Evolutionary conservation across 2,888 invertebrate genomes (phyloP).

Genomic region (Trichopria drosophilae): DNA sequence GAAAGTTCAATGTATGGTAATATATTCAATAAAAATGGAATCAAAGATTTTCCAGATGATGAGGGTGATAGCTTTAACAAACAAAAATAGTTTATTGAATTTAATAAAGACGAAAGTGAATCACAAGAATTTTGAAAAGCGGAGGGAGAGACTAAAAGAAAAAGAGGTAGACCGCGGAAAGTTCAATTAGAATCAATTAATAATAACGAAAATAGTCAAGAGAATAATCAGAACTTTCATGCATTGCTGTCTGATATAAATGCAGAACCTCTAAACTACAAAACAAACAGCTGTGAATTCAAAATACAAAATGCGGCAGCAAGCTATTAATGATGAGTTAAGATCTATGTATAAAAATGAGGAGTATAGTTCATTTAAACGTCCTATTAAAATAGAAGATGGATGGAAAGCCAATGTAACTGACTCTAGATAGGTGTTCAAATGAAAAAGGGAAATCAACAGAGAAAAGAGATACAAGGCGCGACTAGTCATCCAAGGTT

Average conservation of each 20-base stretch:
- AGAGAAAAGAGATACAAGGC: conserved; percentile 18
- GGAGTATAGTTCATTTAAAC: conserved; percentile 18
- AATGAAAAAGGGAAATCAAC: conserved; percentile 15
- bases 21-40: too few relatives aligned
- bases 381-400: conserved; percentile 11
- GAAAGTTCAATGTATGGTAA: too few relatives aligned
- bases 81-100: conserved; percentile 1
- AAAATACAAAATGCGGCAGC: conserved; percentile 7
- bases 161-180: conserved; percentile 3
- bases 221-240: too few relatives aligned
- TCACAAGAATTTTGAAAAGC: too few relatives aligned
- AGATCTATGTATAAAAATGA: conserved; percentile 24
- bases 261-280: too few relatives aligned
- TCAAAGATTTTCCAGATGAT: neutral
- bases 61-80: neutral
- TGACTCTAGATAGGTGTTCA: conserved; percentile 30
- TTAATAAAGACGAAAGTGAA: neutral
- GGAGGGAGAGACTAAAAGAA: neutral
- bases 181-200: too few relatives aligned
- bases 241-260: too few relatives aligned
- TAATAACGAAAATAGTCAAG: too few relatives aligned
- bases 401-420: conserved; percentile 19
- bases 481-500: too few relatives aligned
- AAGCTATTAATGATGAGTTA: conserved; percentile 24
- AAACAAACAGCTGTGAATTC: too few relatives aligned